phyloP scores from a whole-genome alignment of 1,140 invertebrate species.

The Panulirus ornatus region DNA sequence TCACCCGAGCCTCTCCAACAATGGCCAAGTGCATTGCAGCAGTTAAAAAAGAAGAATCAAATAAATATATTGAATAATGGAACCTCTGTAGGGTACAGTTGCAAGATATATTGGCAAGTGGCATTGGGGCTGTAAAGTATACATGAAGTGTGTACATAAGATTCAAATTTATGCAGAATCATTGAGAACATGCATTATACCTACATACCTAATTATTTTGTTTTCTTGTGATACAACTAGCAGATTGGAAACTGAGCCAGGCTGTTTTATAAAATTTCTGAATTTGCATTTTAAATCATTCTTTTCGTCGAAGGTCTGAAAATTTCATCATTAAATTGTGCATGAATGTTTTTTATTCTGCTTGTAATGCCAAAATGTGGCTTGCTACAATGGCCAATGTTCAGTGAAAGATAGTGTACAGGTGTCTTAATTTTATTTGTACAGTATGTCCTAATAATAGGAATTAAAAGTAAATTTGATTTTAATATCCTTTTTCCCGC shows the following conservation, averaged over 20 bases:
- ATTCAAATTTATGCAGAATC: neutral
- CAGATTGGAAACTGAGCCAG: neutral
- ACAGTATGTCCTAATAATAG: conserved; percentile 34
- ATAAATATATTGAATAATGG: conserved; percentile 73
- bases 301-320: neutral
- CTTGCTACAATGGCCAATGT: neutral
- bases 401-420: conserved; percentile 1
- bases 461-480: conserved; percentile 13
- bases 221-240: neutral
- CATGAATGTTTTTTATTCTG: too few species aligned
- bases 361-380: neutral
- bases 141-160: neutral
- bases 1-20: conserved; percentile 96
- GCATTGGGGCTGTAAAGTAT: neutral
- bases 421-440: conserved; percentile 39
- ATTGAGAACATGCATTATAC: neutral
- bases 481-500: neutral
- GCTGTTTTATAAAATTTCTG: neutral
- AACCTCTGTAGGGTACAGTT: neutral
- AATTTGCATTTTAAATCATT: neutral
- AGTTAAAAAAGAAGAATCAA: conserved; percentile 82
- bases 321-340: neutral
- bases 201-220: neutral
- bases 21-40: conserved; percentile 99
- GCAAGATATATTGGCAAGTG: neutral